Base-by-base conservation (phyloP, 1,140 invertebrate genomes). In the Nasonia vitripennis region DNA sequence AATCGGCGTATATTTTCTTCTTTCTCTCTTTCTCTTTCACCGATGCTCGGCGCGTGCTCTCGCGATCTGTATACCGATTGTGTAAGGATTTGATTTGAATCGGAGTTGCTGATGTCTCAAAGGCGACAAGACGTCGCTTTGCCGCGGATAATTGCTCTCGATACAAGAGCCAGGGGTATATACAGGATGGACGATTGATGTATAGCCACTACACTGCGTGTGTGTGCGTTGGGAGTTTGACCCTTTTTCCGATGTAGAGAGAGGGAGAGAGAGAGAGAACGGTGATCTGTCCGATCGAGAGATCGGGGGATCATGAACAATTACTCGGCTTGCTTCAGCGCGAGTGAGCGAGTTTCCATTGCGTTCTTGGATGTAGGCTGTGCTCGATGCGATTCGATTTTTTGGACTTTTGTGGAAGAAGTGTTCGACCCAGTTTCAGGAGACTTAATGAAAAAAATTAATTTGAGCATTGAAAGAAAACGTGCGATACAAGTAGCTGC, bases 81-180 rank as follows among this genome's bases (percentile, higher is more conserved):
- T 20, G 17, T 20, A 41, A n/a, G 20, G 37, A 74, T 74, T 77
- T n/a, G 41, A 82, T 82, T 82, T 75, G 70, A 74, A 81, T 68
- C 31, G 82, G 23, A 11, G 68, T 31, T 17, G 34, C 23, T 37
- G 78, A 80, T 80, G 14, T 27, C 41, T 78, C 77, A 67, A 78
- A 78, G 77, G 77, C 77, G 77, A 78, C 77, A 73, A 78, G 41
- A 84, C 83, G 83, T 78, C 75, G 11, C 14, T 79, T 79, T 79
- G 48, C 78, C 23, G 23, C 23, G 75, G 83, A 84, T 84, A 84
- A 84, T 84, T 84, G 83, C 83, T 78, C 62, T 3, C 17, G 55
- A 62, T 17, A 20, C 41, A 3, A 20, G 6, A 48, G 17, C 17
- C n/a, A 55, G 48, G 31, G 27, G 27, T 51, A 51, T 48, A 12